Evolutionary conservation across 2,797 vertebrate genomes (phyloP).

Genomic region (Aeoliscus strigatus): DNA sequence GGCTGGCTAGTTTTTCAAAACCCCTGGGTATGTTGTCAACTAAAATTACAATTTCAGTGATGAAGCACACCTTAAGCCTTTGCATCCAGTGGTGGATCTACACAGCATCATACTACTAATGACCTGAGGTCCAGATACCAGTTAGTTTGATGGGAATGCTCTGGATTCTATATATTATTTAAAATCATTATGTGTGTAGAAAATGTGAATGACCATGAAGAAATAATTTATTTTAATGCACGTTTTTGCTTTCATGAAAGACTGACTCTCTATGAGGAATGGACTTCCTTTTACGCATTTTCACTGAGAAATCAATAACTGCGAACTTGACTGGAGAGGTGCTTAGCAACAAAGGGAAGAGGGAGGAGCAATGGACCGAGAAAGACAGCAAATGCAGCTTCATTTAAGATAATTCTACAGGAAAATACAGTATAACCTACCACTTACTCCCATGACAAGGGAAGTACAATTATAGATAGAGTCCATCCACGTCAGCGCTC

Average conservation of each 20-base stretch:
- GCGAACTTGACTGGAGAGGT: slow-evolving; percentile 8
- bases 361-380: slow-evolving; percentile 5
- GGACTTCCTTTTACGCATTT: too few species aligned
- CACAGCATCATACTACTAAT: too few species aligned
- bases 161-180: too few species aligned
- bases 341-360: slow-evolving; percentile 3
- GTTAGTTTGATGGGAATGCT: too few species aligned
- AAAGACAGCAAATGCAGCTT: slow-evolving; percentile 37
- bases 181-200: too few species aligned
- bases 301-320: slow-evolving; percentile 21
- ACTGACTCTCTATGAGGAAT: too few species aligned
- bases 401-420: slow-evolving; percentile 25
- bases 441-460: slow-evolving; percentile 44
- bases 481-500: slow-evolving; percentile 64
- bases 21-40: slow-evolving; percentile 13
- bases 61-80: slow-evolving; percentile 1
- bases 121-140: too few species aligned
- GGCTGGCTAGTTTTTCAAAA: too few species aligned
- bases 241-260: too few species aligned
- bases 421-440: slow-evolving; percentile 41
- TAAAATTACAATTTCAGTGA: slow-evolving; percentile 6
- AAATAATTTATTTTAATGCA: too few species aligned
- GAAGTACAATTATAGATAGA: slow-evolving; percentile 71
- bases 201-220: too few species aligned
- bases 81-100: too few species aligned